A percentile compares a stretch with the other conserved stretches of the same genome.
These are phyloP conservation scores for Cerastis rubricosa DNA, from an alignment of 2,888 invertebrate species.

Conservation along the genomic window DNA sequence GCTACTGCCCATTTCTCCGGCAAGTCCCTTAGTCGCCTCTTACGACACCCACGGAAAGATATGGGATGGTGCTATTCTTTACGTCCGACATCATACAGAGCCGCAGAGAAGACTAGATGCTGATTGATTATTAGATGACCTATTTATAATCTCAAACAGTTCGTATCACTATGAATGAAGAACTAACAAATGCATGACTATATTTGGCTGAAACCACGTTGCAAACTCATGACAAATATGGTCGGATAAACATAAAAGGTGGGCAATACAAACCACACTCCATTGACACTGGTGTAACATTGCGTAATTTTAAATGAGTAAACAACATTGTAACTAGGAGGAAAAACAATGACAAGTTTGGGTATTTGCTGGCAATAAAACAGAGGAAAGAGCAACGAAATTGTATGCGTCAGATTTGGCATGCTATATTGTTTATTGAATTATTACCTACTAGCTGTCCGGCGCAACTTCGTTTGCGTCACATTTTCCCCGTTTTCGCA, in stretches of 20 bases:
- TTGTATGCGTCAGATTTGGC: neutral
- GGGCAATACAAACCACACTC: neutral
- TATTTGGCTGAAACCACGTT: neutral
- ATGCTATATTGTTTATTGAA: slow-evolving; percentile 6
- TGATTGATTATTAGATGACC: too few species aligned
- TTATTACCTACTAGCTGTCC: neutral
- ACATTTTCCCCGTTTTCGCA: too few species aligned
- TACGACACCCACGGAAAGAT: too few species aligned
- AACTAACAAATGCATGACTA: neutral
- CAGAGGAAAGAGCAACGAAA: too few species aligned
- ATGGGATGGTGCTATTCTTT: too few species aligned
- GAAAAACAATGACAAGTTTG: slow-evolving; percentile 6
- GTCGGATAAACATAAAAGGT: neutral
- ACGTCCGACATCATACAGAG: too few species aligned
- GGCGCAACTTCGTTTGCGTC: too few species aligned
- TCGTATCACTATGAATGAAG: neutral
- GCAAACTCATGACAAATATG: neutral
- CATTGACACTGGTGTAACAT: slow-evolving; percentile 28
- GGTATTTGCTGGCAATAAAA: slow-evolving; percentile 4
- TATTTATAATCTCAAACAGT: too few species aligned
- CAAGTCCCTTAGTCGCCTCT: too few species aligned
- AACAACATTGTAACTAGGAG: slow-evolving; percentile 12
- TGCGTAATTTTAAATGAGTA: slow-evolving; percentile 1
- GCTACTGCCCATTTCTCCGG: too few species aligned
- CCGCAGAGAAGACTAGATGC: too few species aligned